Evolutionary conservation across 2,113 vertebrate species (phyloP).

Genomic region (Telmatochromis sp.): DNA sequence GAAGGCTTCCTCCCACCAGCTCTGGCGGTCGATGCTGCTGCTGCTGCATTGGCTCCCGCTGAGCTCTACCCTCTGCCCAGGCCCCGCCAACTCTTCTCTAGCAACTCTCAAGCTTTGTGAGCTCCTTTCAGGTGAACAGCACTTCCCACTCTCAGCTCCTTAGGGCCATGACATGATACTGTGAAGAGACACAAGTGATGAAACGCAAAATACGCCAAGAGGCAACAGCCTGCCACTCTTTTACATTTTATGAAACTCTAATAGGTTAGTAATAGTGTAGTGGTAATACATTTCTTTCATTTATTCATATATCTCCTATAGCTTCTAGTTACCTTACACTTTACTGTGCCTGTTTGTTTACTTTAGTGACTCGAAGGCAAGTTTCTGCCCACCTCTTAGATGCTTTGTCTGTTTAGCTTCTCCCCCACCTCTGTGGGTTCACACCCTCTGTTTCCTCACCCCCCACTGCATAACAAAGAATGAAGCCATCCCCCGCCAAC

Average conservation of each 20-base stretch:
- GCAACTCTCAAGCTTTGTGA: background rate
- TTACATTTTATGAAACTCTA: background rate
- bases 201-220: background rate
- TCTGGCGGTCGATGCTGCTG: conserved; percentile 96
- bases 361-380: background rate
- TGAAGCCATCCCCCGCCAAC: background rate
- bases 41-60: conserved; percentile 98
- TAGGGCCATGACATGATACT: conserved; percentile 37
- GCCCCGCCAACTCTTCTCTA: conserved; percentile 27
- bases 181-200: background rate
- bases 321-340: background rate
- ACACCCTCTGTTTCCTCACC: background rate
- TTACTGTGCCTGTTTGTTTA: background rate
- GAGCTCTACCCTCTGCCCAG: conserved; percentile 67
- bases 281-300: background rate
- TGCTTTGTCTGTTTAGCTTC: background rate
- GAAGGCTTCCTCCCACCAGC: conserved; percentile 98
- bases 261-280: background rate
- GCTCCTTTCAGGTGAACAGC: conserved; percentile 17
- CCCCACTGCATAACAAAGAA: background rate
- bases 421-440: background rate
- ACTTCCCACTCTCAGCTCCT: conserved; percentile 47
- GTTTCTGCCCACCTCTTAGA: background rate
- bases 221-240: background rate
- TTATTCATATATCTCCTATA: background rate